These are phyloP conservation scores for Anoplopoma fimbria DNA, from an alignment of 2,113 vertebrate species.

Conservation along the genomic window DNA sequence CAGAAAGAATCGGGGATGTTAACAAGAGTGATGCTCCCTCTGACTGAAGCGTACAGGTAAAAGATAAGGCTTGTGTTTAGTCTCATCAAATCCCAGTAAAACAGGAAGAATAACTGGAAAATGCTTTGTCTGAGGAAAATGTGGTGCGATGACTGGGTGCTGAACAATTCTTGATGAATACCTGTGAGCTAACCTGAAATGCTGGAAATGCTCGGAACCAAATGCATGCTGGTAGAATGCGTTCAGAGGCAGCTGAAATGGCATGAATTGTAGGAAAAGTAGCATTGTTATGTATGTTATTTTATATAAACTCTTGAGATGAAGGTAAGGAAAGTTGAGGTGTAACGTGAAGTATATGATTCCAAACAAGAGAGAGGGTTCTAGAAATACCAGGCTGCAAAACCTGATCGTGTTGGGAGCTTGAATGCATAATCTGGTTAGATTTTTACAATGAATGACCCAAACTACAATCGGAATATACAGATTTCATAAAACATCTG, in stretches of 20 bases:
- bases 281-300: not conserved
- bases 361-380: too few species aligned
- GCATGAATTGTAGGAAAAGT: not conserved
- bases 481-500: too few species aligned
- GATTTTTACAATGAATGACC: too few species aligned
- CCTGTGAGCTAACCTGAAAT: slow-evolving; percentile 4
- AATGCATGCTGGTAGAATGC: not conserved
- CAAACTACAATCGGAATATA: too few species aligned
- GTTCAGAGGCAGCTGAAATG: not conserved
- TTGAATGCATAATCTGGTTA: too few species aligned
- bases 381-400: too few species aligned
- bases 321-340: not conserved
- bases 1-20: slow-evolving; percentile 26
- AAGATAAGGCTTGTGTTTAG: not conserved
- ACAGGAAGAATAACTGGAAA: not conserved
- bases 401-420: too few species aligned
- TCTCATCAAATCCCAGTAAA: not conserved
- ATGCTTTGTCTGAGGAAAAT: not conserved
- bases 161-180: not conserved
- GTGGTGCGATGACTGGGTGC: not conserved
- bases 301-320: not conserved
- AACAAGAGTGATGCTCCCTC: slow-evolving; percentile 19
- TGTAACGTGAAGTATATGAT: not conserved
- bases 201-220: slow-evolving; percentile 8
- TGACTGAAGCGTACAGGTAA: slow-evolving; percentile 3